These are phyloP conservation scores for Microcebus griseorufus DNA, from an alignment of 2,113 vertebrate genomes.

Conservation along the genomic window DNA sequence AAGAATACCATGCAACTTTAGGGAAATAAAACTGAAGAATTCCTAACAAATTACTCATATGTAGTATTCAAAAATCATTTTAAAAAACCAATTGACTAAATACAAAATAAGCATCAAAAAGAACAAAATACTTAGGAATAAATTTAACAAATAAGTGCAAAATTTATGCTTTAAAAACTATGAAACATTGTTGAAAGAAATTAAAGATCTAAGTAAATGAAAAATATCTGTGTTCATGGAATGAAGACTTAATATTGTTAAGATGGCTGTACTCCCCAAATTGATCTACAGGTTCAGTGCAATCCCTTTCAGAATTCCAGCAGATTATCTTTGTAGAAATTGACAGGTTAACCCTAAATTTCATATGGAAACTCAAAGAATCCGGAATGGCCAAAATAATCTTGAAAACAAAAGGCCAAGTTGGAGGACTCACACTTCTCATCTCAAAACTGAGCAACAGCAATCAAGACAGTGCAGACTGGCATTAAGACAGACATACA, in stretches of 20 bases:
- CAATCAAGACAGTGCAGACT: not conserved
- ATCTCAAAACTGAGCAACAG: not conserved
- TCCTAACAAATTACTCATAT: not conserved
- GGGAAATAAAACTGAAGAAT: not conserved
- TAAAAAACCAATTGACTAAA: not conserved
- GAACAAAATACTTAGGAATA: not conserved
- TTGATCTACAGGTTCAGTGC: not conserved
- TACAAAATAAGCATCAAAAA: not conserved
- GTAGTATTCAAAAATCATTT: not conserved
- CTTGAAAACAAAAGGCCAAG: not conserved
- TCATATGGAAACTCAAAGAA: not conserved
- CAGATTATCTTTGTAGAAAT: not conserved
- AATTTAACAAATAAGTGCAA: not conserved
- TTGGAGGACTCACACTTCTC: not conserved
- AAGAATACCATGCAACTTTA: not conserved
- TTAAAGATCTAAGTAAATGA: not conserved
- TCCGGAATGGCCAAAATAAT: not conserved
- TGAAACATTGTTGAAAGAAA: not conserved
- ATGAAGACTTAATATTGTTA: not conserved
- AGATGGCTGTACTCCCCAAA: not conserved
- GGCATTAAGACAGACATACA: not conserved
- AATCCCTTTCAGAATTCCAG: not conserved
- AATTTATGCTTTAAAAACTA: not conserved
- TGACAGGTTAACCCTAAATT: not conserved
- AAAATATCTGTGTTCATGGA: not conserved